Evolutionary conservation across 2,888 invertebrate genomes (phyloP).

Genomic region (Sepioteuthis lessoniana): DNA sequence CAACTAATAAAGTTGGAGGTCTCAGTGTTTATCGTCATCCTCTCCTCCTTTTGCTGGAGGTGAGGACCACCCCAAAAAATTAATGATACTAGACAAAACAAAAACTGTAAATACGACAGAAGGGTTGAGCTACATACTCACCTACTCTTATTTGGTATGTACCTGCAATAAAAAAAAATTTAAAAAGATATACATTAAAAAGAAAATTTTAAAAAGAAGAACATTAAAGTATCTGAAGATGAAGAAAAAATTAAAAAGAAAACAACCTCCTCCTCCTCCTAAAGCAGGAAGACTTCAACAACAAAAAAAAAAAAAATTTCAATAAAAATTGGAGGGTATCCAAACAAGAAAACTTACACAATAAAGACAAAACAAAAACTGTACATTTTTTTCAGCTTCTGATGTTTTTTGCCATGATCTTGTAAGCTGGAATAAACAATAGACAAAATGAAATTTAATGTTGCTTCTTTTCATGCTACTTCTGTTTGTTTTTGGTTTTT

Average conservation of each 20-base stretch:
- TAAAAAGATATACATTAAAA: not conserved
- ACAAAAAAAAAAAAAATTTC: not conserved
- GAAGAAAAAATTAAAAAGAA: not conserved
- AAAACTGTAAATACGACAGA: not conserved
- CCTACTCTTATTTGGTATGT: not conserved
- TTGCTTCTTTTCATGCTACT: not conserved
- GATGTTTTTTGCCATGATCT: slow-evolving; percentile 21
- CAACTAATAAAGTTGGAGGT: not conserved
- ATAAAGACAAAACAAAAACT: not conserved
- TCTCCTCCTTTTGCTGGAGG: not conserved
- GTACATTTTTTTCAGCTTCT: slow-evolving; percentile 33
- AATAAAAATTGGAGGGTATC: not conserved
- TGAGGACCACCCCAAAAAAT: not conserved
- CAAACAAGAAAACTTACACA: not conserved
- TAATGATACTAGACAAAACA: not conserved
- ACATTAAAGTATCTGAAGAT: not conserved
- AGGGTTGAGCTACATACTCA: not conserved
- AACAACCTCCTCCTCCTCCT: not conserved
- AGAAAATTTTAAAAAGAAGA: not conserved
- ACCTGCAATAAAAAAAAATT: not conserved
- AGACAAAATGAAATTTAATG: not conserved
- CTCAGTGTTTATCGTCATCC: not conserved
- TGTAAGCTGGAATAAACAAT: slow-evolving; percentile 20
- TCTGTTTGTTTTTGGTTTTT: not conserved
- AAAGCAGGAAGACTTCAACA: not conserved